These are phyloP conservation scores for Drosophila vallismaia DNA, from an alignment of 2,888 invertebrate genomes.

Conservation along the genomic window DNA sequence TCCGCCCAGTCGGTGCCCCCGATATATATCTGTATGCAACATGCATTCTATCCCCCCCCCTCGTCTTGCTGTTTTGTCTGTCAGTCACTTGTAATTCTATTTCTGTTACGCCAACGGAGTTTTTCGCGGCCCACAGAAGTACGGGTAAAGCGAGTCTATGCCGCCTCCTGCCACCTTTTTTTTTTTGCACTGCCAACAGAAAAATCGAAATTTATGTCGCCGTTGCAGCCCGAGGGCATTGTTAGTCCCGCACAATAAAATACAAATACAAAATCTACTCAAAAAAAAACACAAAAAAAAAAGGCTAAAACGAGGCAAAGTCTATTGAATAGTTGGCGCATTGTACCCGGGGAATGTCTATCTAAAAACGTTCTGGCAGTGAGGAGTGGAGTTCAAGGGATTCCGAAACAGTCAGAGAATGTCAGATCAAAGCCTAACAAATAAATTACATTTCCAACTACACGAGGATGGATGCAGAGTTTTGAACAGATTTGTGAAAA, in stretches of 20 bases:
- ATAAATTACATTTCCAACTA: slow-evolving; percentile 16
- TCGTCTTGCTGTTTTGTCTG: slow-evolving; percentile 26
- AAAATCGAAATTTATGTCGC: slow-evolving; percentile 77
- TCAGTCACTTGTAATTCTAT: slow-evolving; percentile 72
- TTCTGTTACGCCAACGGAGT: slow-evolving; percentile 74
- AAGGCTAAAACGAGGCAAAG: slow-evolving; percentile 22
- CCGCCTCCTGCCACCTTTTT: slow-evolving; percentile 17
- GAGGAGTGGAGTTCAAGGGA: slow-evolving; percentile 35
- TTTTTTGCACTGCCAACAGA: slow-evolving; percentile 61
- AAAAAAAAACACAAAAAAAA: slow-evolving; percentile 13
- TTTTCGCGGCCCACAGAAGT: slow-evolving; percentile 57
- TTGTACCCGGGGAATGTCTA: slow-evolving; percentile 38
- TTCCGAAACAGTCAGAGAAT: slow-evolving; percentile 8
- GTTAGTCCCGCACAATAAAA: slow-evolving; percentile 59
- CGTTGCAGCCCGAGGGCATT: slow-evolving; percentile 50
- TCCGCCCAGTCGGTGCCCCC: slow-evolving; percentile 49
- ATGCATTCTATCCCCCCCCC: background rate
- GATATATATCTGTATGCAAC: background rate
- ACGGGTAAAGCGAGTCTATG: background rate
- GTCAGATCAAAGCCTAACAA: slow-evolving; percentile 19
- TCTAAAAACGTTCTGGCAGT: slow-evolving; percentile 18
- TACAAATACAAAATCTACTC: slow-evolving; percentile 11
- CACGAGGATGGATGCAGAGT: too few relatives aligned
- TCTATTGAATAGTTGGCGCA: slow-evolving; percentile 55
- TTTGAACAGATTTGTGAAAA: too few relatives aligned